Evolutionary conservation across 64 coral and sea anemone genomes (phyloP), one percentile per base, ranked within the genome.

Genomic region (Dendrophyllia cribrosa): DNA sequence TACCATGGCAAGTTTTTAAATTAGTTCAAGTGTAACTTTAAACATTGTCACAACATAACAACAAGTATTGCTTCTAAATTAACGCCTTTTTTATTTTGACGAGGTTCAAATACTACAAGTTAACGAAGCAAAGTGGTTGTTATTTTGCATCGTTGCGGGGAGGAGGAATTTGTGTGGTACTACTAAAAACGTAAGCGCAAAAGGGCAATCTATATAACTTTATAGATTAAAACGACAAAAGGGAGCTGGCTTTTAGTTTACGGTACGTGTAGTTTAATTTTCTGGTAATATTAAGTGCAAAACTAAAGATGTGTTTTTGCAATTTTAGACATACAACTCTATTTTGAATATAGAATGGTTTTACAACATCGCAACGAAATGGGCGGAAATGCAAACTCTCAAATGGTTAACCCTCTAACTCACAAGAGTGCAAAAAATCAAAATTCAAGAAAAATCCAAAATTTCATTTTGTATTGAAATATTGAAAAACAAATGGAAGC

Each of bases 41-140:
- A 55, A 78, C n/a, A 58, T 1, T 26, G 10, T 68, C 43, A 67
- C 60, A 67, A 84, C 61, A 84, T 68, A 67, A 84, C 80, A 82
- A 82, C 58, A 82, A 82, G 59, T 82, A 82, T 82, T 82, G 58
- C 25, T 13, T 14, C 55, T 24, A 24, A 14, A 43, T 34, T 12
- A 59, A 43, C 7, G 9, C 50, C 23, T 14, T 72, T 34, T 72
- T 72, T 43, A 43, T 34, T 72, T 72, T 34, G 1, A 77, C 49
- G 1, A 59, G 77, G 55, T 16, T 22, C 9, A 60, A 59, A 24
- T 34, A 5, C 9, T 16, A 23, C 53, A 79, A 51, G 16, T 15
- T 7, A 17, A 19, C 47, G 16, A 75, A 16, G 17, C 4, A 49
- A 7, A 50, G 45, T 8, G 14, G 16, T 50, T 17, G 6, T 19